Percentiles rank a stretch among this genome's conserved stretches.
These are phyloP conservation scores for Muraenolepis orangiensis DNA, from an alignment of 2,797 vertebrate species.

Conservation along the genomic window DNA sequence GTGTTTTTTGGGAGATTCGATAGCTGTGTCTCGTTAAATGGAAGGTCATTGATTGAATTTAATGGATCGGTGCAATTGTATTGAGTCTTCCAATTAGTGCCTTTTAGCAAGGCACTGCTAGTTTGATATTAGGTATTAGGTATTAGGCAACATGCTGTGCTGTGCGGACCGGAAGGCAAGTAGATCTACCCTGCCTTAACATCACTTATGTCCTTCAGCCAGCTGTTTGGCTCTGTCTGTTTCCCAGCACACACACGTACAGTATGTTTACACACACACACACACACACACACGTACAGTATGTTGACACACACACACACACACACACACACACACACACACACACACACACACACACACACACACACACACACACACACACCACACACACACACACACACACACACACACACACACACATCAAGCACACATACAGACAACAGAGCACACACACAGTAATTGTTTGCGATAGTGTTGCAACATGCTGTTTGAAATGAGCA, in stretches of 20 bases:
- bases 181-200: not conserved
- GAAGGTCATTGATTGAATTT: too few relatives aligned
- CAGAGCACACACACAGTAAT: not conserved
- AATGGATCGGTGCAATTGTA: too few relatives aligned
- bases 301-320: not conserved
- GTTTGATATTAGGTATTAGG: too few relatives aligned
- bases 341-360: constrained; percentile 1
- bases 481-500: not conserved
- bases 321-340: constrained; percentile 15
- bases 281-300: not conserved
- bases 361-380: constrained; percentile 8
- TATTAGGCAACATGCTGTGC: not conserved
- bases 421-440: constrained; percentile 1
- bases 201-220: not conserved
- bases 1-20: too few relatives aligned
- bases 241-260: not conserved
- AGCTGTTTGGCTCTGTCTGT: not conserved
- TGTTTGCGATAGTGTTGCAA: not conserved
- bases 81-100: too few relatives aligned
- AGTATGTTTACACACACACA: not conserved
- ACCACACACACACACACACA: not conserved
- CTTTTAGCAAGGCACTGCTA: too few relatives aligned
- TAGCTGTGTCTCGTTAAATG: too few relatives aligned
- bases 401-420: not conserved
- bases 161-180: not conserved